These are phyloP conservation scores for Protosalanx chinensis DNA, from an alignment of 2,797 vertebrate species.

Conservation along the genomic window DNA sequence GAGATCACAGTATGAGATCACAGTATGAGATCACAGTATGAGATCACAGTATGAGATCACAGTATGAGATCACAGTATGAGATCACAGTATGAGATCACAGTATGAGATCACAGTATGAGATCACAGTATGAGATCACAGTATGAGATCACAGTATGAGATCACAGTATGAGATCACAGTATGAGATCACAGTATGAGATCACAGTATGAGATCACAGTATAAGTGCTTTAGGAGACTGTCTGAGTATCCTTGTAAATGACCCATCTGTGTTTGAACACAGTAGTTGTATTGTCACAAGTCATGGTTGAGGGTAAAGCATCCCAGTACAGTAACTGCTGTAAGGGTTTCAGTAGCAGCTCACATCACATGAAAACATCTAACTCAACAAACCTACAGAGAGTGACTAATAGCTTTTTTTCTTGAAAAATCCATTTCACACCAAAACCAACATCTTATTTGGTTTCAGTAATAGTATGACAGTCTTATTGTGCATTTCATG, in stretches of 20 bases:
- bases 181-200: no score
- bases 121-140: not conserved
- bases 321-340: conserved; percentile 48
- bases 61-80: not conserved
- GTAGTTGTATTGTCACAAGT: conserved; percentile 43
- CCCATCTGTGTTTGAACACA: conserved; percentile 46
- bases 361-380: conserved; percentile 61
- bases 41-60: not conserved
- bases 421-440: conserved; percentile 74
- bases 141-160: not conserved
- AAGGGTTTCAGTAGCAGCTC: conserved; percentile 54
- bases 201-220: not conserved
- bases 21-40: no score
- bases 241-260: not conserved
- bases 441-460: conserved; percentile 78
- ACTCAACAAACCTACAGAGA: conserved; percentile 70
- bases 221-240: not conserved
- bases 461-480: conserved; percentile 75
- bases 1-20: no score
- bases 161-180: no score
- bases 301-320: conserved; percentile 54
- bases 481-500: conserved; percentile 77
- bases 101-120: no score
- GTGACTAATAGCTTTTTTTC: conserved; percentile 76
- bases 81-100: no score